Percentiles rank a stretch among this genome's conserved stretches.
These are phyloP conservation scores for Myiothlypis chrysogaster DNA, from an alignment of 2,797 vertebrate genomes.

Conservation along the genomic window DNA sequence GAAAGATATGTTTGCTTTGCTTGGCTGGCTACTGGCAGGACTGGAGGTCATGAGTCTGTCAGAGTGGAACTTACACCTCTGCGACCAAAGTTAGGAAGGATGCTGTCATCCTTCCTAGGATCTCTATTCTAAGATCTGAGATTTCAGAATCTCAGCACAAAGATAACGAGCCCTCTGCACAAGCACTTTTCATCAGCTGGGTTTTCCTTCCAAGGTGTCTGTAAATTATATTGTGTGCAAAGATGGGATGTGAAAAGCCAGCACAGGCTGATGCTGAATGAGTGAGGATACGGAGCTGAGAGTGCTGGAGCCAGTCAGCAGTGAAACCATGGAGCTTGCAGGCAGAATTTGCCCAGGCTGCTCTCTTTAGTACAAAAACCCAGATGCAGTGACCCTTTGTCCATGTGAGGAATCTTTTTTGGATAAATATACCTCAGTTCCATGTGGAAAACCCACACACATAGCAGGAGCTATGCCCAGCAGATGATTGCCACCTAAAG, in stretches of 20 bases:
- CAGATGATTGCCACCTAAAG: not conserved
- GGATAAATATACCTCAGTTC: not conserved
- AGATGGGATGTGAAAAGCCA: not conserved
- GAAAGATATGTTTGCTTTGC: not conserved
- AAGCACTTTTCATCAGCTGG: not conserved
- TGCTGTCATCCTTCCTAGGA: not conserved
- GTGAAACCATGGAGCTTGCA: not conserved
- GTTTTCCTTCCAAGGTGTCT: not conserved
- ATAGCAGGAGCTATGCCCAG: not conserved
- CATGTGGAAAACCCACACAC: not conserved
- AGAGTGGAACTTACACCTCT: not conserved
- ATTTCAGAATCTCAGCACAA: not conserved
- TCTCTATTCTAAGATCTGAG: not conserved
- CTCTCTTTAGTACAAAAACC: not conserved
- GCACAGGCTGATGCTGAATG: not conserved
- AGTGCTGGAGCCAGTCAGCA: not conserved
- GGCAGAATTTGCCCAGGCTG: not conserved
- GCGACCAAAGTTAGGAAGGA: not conserved
- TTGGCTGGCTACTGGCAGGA: not conserved
- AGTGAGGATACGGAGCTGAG: rapidly evolving
- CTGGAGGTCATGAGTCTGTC: not conserved
- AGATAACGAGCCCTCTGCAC: not conserved
- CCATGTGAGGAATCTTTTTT: not conserved
- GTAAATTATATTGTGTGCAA: not conserved
- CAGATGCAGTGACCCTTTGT: not conserved